A percentile compares a stretch with the other conserved stretches of the same genome.
Conservation (phyloP, 2,797 vertebrate species). For the Acanthis flammea region DNA sequence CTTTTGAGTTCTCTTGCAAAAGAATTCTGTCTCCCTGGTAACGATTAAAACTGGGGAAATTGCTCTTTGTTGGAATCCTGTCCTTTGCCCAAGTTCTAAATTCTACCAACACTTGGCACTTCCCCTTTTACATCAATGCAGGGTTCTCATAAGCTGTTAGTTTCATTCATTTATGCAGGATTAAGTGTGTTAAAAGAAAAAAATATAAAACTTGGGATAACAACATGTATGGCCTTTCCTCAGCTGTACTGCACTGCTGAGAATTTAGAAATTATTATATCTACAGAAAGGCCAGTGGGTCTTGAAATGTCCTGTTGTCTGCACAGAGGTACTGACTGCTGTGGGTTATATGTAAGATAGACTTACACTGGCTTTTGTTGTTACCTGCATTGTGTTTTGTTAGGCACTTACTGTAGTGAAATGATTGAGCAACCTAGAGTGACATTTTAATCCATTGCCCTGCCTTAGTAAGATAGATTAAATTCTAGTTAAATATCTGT, state of each 20-base stretch:
- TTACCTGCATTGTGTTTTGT: neutral
- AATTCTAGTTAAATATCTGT: neutral
- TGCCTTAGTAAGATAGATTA: neutral
- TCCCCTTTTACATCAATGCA: neutral
- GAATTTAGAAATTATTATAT: neutral
- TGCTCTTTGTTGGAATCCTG: constrained; percentile 48
- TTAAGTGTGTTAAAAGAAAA: neutral
- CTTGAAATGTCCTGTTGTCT: neutral
- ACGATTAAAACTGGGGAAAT: constrained; percentile 72
- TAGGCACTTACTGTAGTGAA: neutral
- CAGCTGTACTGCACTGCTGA: neutral
- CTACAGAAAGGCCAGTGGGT: neutral
- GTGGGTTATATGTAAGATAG: neutral
- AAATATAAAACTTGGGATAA: neutral
- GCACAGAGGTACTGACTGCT: neutral
- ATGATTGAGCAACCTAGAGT: neutral
- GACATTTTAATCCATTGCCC: neutral
- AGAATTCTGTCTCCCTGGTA: constrained; percentile 77
- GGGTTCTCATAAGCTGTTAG: constrained; percentile 30
- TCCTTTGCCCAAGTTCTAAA: neutral
- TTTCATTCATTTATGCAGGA: constrained; percentile 36
- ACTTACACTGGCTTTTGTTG: neutral
- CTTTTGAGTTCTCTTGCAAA: constrained; percentile 73
- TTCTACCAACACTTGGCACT: neutral
- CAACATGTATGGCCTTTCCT: neutral